Percentiles rank a stretch among this genome's conserved stretches.
These are phyloP conservation scores for Zaprionus gabonicus DNA, from an alignment of 1,140 invertebrate genomes.

Conservation along the genomic window DNA sequence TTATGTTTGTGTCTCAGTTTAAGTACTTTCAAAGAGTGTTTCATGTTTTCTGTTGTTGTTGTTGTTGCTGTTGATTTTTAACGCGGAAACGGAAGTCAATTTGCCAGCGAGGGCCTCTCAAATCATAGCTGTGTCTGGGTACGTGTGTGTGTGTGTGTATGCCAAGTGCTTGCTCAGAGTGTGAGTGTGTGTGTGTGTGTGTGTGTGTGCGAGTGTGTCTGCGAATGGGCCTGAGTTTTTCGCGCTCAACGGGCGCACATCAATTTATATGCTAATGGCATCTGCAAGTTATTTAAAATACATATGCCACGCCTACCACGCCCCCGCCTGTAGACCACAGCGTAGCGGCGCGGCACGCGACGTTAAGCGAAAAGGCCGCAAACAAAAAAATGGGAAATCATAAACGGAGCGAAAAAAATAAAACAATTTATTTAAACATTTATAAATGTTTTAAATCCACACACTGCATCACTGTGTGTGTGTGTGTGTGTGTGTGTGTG, in stretches of 20 bases:
- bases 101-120: conserved; percentile 69
- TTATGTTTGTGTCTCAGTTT: conserved; percentile 71
- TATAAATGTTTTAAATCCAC: conserved; percentile 57
- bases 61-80: conserved; percentile 25
- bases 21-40: conserved; percentile 37
- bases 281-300: conserved; percentile 73
- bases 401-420: conserved; percentile 27
- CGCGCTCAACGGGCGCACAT: conserved; percentile 59
- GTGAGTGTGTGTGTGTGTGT: conserved; percentile 18
- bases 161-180: conserved; percentile 51
- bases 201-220: conserved; percentile 18
- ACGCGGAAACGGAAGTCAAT: conserved; percentile 82
- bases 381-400: conserved; percentile 26
- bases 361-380: conserved; percentile 52
- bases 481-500: conserved; percentile 16
- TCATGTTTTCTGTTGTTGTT: conserved; percentile 29
- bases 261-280: conserved; percentile 79
- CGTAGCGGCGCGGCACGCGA: background rate
- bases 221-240: conserved; percentile 44
- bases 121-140: conserved; percentile 31
- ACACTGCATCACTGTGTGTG: background rate
- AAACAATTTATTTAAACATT: conserved; percentile 76
- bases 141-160: background rate
- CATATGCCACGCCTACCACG: conserved; percentile 60
- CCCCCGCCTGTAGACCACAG: background rate